A percentile compares a stretch with the other conserved stretches of the same genome.
Conservation (phyloP, 2,113 vertebrate species). For the Calidris pugnax region DNA sequence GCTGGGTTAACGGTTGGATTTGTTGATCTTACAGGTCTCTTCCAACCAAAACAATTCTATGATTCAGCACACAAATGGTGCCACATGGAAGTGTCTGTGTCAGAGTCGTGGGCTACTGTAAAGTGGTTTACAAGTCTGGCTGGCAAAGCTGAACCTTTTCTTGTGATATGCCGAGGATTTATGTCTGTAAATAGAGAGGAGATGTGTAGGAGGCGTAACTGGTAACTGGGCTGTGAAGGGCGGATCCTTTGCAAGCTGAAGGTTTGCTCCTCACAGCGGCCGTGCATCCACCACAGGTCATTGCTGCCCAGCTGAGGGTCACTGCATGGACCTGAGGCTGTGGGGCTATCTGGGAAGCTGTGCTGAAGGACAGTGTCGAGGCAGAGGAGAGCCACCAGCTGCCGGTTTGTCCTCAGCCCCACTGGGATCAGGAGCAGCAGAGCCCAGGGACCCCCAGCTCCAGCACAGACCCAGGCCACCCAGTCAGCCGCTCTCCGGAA, state of each 20-base stretch:
- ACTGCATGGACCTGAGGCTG: accelerated
- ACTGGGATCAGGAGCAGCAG: not conserved
- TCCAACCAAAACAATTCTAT: not conserved
- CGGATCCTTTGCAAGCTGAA: not conserved
- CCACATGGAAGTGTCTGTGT: not conserved
- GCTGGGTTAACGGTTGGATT: not conserved
- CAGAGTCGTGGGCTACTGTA: not conserved
- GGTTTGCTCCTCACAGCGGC: accelerated
- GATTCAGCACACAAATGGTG: not conserved
- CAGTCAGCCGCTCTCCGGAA: not conserved
- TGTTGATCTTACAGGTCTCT: not conserved
- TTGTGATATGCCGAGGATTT: not conserved
- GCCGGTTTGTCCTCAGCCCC: accelerated
- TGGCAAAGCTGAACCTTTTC: not conserved
- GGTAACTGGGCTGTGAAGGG: not conserved
- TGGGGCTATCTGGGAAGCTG: not conserved
- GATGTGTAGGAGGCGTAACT: not conserved
- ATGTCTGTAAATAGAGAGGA: not conserved
- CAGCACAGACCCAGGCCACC: not conserved
- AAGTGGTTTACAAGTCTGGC: not conserved
- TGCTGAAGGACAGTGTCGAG: accelerated
- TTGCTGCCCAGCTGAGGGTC: not conserved
- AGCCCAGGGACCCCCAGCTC: not conserved
- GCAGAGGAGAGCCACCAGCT: not conserved
- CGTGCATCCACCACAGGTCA: accelerated